Conservation (phyloP, 64 coral and sea anemone species). For the Montipora capricornis region DNA sequence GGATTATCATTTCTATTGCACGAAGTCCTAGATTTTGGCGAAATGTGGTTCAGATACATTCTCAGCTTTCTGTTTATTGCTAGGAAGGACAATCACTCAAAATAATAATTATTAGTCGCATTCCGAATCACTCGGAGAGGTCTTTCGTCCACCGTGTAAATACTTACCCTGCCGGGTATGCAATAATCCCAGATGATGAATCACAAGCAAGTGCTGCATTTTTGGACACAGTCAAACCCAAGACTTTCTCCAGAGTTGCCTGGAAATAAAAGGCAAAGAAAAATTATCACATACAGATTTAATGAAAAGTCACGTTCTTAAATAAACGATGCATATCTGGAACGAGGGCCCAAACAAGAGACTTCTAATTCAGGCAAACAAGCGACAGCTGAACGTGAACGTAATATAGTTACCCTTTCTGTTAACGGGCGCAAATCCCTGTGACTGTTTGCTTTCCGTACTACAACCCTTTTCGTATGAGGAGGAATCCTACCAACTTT, state of each 20-base stretch:
- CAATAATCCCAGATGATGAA: constrained; percentile 80
- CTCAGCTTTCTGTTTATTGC: too few species aligned
- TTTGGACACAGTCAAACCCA: constrained; percentile 82
- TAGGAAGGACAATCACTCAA: too few species aligned
- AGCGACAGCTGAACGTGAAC: background rate
- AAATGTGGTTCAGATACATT: background rate
- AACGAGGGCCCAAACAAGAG: background rate
- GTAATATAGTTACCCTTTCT: constrained; percentile 77
- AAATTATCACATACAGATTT: background rate
- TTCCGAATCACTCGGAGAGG: background rate
- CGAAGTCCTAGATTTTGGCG: background rate
- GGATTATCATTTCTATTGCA: too few species aligned
- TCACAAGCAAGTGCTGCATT: constrained; percentile 90
- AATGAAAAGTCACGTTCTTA: background rate
- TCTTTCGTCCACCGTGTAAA: background rate
- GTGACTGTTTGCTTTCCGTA: constrained; percentile 95
- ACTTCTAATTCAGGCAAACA: background rate
- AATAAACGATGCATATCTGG: background rate
- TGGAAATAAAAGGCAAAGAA: constrained; percentile 54
- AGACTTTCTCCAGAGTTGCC: constrained; percentile 94
- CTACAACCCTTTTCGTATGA: constrained; percentile 93
- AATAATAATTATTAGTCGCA: too few species aligned
- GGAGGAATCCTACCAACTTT: constrained; percentile 68
- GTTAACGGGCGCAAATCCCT: constrained; percentile 93
- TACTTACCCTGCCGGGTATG: constrained; percentile 96